phyloP scores from a whole-genome alignment of 2,113 vertebrate species.

The Haemorhous mexicanus region DNA sequence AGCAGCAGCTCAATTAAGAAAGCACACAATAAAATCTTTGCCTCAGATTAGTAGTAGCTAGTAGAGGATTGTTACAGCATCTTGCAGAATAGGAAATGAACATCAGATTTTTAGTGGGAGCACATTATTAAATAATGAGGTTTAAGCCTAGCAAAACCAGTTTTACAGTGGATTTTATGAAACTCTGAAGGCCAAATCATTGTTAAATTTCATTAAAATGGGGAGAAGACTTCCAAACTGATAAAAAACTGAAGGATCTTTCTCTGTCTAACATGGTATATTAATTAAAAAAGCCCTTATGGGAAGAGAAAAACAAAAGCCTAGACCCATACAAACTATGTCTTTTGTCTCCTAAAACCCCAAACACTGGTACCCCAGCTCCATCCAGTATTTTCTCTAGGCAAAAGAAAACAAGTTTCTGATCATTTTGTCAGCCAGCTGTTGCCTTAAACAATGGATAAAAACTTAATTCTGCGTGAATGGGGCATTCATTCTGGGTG shows the following conservation, averaged over 20 bases:
- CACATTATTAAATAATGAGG: slow-evolving; percentile 12
- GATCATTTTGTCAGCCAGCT: not conserved
- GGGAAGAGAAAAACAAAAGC: not conserved
- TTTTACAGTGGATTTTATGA: slow-evolving; percentile 28
- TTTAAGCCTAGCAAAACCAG: not conserved
- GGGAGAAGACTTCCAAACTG: not conserved
- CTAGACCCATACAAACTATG: not conserved
- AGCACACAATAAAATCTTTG: not conserved
- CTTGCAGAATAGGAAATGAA: not conserved
- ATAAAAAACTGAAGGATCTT: not conserved
- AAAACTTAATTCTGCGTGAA: not conserved
- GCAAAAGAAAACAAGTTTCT: not conserved
- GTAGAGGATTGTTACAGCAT: not conserved
- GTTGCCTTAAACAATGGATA: not conserved
- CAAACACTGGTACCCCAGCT: not conserved
- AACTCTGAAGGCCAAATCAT: not conserved
- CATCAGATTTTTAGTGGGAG: not conserved
- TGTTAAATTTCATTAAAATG: slow-evolving; percentile 23
- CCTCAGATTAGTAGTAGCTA: not conserved
- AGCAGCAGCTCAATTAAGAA: not conserved
- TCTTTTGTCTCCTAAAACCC: not conserved
- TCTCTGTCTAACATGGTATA: not conserved
- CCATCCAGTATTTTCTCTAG: not conserved
- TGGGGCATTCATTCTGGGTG: not conserved
- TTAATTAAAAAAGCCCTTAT: slow-evolving; percentile 14